Percentiles rank a stretch among this genome's conserved stretches.
phyloP scores from a whole-genome alignment of 30 jellyfish, hydroid and myxozoan genomes.

The Pseudorhiza aurosa region DNA sequence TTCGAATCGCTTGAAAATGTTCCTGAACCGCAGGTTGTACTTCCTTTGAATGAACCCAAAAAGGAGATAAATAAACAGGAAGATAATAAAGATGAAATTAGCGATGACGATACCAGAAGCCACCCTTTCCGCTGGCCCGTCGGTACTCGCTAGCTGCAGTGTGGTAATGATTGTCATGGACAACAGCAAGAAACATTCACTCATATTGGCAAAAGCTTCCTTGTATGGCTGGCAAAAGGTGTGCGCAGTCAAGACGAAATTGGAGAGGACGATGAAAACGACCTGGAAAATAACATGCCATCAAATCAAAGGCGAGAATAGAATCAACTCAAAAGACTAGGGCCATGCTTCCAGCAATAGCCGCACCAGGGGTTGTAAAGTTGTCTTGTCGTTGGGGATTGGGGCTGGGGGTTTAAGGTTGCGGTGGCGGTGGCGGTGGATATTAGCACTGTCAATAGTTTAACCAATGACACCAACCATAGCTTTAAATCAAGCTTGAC shows the following conservation, averaged over 20 bases:
- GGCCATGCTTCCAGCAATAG: too few relatives aligned
- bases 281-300: conserved; percentile 53
- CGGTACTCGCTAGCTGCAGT: conserved; percentile 11
- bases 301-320: too few relatives aligned
- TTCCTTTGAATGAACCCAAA: neutral
- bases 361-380: too few relatives aligned
- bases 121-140: neutral
- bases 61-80: conserved; percentile 5
- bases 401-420: too few relatives aligned
- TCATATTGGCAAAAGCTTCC: conserved; percentile 22
- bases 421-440: too few relatives aligned
- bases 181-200: conserved; percentile 44
- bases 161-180: conserved; percentile 47
- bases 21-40: neutral
- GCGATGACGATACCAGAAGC: neutral
- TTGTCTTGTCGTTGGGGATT: too few relatives aligned
- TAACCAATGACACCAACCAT: too few relatives aligned
- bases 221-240: conserved; percentile 63
- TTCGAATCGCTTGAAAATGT: neutral
- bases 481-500: too few relatives aligned
- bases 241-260: conserved; percentile 41
- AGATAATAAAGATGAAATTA: neutral
- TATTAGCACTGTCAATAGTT: too few relatives aligned
- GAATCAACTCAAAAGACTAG: too few relatives aligned
- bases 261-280: conserved; percentile 9